Conservation (phyloP, 2,797 vertebrate species). For the Poecilia picta region DNA sequence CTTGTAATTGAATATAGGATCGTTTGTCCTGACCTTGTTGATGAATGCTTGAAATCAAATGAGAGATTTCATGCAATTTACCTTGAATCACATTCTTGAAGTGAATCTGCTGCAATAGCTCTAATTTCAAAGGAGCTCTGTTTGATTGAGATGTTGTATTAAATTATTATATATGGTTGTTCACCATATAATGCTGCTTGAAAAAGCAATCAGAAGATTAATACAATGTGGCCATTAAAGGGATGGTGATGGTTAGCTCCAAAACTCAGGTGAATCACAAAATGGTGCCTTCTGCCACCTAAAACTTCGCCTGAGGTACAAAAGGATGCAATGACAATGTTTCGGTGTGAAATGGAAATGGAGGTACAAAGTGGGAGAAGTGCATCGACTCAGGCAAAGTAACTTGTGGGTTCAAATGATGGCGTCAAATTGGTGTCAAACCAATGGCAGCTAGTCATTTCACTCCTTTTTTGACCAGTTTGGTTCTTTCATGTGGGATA, state of each 20-base stretch:
- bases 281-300: neutral
- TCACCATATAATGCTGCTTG: neutral
- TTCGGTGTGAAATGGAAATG: neutral
- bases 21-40: neutral
- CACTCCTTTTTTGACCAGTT: neutral
- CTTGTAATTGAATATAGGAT: neutral
- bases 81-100: neutral
- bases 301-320: neutral
- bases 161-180: neutral
- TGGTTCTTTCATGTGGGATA: neutral
- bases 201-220: neutral
- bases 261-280: neutral
- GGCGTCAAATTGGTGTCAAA: neutral
- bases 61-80: too few species aligned
- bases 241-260: neutral
- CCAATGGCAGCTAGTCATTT: neutral
- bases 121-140: neutral
- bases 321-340: neutral
- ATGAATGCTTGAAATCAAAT: neutral
- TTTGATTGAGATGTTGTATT: neutral
- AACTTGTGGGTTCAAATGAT: neutral
- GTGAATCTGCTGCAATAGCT: neutral
- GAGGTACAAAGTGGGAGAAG: neutral
- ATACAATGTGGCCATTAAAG: neutral
- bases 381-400: neutral